Base-by-base conservation (phyloP, 2,888 invertebrate genomes). In the Autographa gamma region DNA sequence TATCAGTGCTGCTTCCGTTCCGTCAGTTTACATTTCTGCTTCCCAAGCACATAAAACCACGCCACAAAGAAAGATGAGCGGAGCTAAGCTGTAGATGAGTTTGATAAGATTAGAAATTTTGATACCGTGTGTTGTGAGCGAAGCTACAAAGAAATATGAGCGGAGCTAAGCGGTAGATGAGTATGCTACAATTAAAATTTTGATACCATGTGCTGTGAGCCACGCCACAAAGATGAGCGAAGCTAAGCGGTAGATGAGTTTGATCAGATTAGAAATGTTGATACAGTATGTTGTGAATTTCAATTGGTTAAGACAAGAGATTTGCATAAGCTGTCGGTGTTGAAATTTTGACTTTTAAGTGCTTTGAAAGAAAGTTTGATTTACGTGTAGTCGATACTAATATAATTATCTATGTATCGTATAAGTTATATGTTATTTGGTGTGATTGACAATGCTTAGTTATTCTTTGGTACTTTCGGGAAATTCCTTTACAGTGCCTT, bases 1-100 rank as follows among this genome's bases (percentile, higher is more conserved):
- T 89, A 90, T 91, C 90, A 82, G 63, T 41, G 64, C 72, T 76
- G 84, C 83, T 84, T 85, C 88, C 84, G 81, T 80, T 71, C 66
- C 66, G 76, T 81, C 83, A 74, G 84, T 84, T 82, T 77, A 72
- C 67, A 73, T 76, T 72, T 75, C 61, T 65, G 32, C 59, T 48
- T 70, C 58, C 70, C 73, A 52, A 52, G 59, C 60, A 67, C 63
- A 62, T 60, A 14, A 38, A 16, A 6, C 18, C 48, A 38, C 34
- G 70, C 58, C 56, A n/a, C 13, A 18, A 11, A 41, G 63, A 7
- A 31, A 69, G 65, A 52, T 63, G 52, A 74, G 60, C 63, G 58
- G 4, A n/a, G 52, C 56, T 48, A 43, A 1, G 48, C 34, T 14
- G 9, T 13, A 13, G 16, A 43, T 14, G 14, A 48, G 7, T n/a